Base-by-base conservation (phyloP, 2,888 invertebrate species). In the Lochmaea capreae region DNA sequence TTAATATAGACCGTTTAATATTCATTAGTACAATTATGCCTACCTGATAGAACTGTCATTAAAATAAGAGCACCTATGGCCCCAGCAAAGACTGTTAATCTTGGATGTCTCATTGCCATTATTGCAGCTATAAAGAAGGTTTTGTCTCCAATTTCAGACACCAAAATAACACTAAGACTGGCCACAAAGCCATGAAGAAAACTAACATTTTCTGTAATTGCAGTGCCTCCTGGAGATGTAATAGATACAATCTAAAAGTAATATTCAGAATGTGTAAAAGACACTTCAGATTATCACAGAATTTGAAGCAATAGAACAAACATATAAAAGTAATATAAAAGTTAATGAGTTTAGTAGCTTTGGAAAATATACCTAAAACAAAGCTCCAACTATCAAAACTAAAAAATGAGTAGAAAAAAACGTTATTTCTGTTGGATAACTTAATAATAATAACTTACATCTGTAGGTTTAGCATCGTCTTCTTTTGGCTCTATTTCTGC, bases 41-140 rank as follows among this genome's bases (percentile, higher is more conserved):
- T 80, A 94, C 94, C 93, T 86, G 98, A 97, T 72, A 98, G 89
- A 72, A 98, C 90, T 26, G 98, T 98, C 98, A 99, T 98, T 78
- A 97, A 89, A 26, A 94, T 93, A 73, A 99, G 89, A 0, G 99
- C 98, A 16, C 93, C 91, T 83, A 99, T 97, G 4, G 99, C 98
- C 65, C 98, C 99, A 65, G 91, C 88, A 87, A 99, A 98, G 33
- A 99, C 97, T 66, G 96, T 94, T 22, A 96, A 84, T 80, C 98
- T 90, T 18, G 99, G 94, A 89, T 99, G 97, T 84, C 97, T 92
- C 98, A 99, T 99, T 2, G 99, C 98, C 98, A 99, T 97, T 78
- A 99, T 98, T 80, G 98, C 98, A 43, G 99, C 98, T 83, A 99
- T 99, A 89, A 99, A 99, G 89, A 99, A 99, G 11, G 99, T 99